phyloP scores from a whole-genome alignment of 2,888 invertebrate genomes.

The Schizotus pectinicornis region DNA sequence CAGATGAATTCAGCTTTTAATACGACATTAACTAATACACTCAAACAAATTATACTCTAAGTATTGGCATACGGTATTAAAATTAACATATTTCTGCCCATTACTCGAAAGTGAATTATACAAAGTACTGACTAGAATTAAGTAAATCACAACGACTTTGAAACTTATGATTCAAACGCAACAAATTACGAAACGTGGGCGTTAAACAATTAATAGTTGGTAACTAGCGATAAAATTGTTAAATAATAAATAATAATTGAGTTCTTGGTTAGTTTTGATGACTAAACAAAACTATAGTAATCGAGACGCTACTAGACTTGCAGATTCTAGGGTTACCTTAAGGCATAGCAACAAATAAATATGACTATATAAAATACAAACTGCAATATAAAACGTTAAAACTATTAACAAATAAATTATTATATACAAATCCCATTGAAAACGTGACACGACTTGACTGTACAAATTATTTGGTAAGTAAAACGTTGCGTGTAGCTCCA shows the following conservation, averaged over 20 bases:
- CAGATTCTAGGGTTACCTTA: slow-evolving; percentile 5
- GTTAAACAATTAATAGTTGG: slow-evolving; percentile 39
- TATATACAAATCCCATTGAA: slow-evolving; percentile 31
- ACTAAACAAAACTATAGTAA: slow-evolving; percentile 19
- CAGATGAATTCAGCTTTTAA: slow-evolving; percentile 41
- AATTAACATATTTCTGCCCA: slow-evolving; percentile 35
- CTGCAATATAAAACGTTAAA: slow-evolving; percentile 9
- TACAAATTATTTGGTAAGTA: slow-evolving; percentile 34
- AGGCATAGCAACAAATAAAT: slow-evolving; percentile 26
- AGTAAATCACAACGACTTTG: slow-evolving; percentile 52
- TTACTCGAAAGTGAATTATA: slow-evolving; percentile 26
- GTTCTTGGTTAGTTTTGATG: slow-evolving; percentile 10
- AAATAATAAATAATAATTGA: slow-evolving; percentile 24
- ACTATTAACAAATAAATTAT: slow-evolving; percentile 34
- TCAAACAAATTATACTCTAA: slow-evolving; percentile 36
- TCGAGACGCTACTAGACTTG: background rate
- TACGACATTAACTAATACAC: slow-evolving; percentile 37
- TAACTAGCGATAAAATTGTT: slow-evolving; percentile 41
- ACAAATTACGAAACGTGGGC: slow-evolving; percentile 33
- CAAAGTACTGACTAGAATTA: slow-evolving; percentile 54
- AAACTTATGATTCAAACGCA: slow-evolving; percentile 36
- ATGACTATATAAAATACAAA: slow-evolving; percentile 28
- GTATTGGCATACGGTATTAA: slow-evolving; percentile 34
- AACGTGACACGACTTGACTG: slow-evolving; percentile 24
- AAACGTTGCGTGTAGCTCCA: slow-evolving; percentile 13